Conservation (phyloP, 64 coral and sea anemone species). For the Montipora efflorescens region DNA sequence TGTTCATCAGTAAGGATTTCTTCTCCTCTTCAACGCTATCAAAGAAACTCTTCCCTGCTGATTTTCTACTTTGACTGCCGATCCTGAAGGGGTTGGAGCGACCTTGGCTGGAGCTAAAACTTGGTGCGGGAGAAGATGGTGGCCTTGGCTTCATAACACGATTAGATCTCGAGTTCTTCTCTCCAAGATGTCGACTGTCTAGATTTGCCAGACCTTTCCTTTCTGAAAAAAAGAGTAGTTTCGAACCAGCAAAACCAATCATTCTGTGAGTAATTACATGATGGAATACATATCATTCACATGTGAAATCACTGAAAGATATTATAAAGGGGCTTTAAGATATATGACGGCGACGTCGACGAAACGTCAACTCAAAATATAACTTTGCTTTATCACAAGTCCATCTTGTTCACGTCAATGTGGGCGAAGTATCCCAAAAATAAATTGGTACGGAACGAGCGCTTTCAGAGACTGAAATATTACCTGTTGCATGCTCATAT, state of each 20-base stretch:
- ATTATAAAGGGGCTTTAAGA: too few species aligned
- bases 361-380: too few species aligned
- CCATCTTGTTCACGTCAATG: too few species aligned
- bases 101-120: slow-evolving; percentile 68
- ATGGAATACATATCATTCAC: too few species aligned
- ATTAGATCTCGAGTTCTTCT: not conserved
- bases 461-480: too few species aligned
- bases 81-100: slow-evolving; percentile 91
- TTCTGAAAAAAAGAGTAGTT: not conserved
- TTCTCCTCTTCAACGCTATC: slow-evolving; percentile 90
- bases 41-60: slow-evolving; percentile 85
- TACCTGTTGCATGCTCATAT: too few species aligned
- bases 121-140: not conserved
- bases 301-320: too few species aligned
- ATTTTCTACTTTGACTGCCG: slow-evolving; percentile 50
- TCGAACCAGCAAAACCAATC: not conserved
- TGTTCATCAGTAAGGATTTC: slow-evolving; percentile 57
- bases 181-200: not conserved
- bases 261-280: too few species aligned
- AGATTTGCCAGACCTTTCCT: slow-evolving; percentile 49
- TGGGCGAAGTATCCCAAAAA: too few species aligned
- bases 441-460: too few species aligned
- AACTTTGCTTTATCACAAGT: too few species aligned
- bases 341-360: too few species aligned
- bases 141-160: not conserved